These are phyloP conservation scores for Blastomussa wellsi DNA, from an alignment of 92 coral and sea anemone genomes.

Conservation along the genomic window DNA sequence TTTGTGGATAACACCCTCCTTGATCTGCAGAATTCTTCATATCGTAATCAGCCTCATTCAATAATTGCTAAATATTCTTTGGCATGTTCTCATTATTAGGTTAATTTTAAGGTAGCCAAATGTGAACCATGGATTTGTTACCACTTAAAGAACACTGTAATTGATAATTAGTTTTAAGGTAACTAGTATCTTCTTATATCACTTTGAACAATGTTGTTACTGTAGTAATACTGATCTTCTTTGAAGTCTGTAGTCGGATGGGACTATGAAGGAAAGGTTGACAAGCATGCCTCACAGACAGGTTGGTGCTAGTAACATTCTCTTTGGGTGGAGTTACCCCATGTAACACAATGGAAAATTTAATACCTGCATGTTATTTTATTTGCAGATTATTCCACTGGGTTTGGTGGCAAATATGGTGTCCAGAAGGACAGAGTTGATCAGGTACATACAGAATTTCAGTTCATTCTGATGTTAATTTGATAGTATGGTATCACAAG, in stretches of 20 bases:
- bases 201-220: background rate
- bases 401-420: conserved; percentile 93
- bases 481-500: too few species aligned
- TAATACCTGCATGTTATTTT: background rate
- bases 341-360: too few species aligned
- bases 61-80: too few species aligned
- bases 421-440: conserved; percentile 89
- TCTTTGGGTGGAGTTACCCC: background rate
- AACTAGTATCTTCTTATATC: too few species aligned
- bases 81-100: too few species aligned
- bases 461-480: background rate
- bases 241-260: conserved; percentile 77
- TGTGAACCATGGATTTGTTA: too few species aligned
- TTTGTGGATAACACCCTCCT: too few species aligned
- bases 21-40: too few species aligned
- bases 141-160: too few species aligned
- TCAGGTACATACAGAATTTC: conserved; percentile 39
- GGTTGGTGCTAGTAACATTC: conserved; percentile 44
- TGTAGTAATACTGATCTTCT: background rate
- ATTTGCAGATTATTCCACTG: conserved; percentile 75
- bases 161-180: too few species aligned
- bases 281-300: conserved; percentile 88
- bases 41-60: too few species aligned
- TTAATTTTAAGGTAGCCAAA: too few species aligned
- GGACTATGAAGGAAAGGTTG: conserved; percentile 92